Conservation (phyloP, 2,113 vertebrate species). For the Willisornis vidua region DNA sequence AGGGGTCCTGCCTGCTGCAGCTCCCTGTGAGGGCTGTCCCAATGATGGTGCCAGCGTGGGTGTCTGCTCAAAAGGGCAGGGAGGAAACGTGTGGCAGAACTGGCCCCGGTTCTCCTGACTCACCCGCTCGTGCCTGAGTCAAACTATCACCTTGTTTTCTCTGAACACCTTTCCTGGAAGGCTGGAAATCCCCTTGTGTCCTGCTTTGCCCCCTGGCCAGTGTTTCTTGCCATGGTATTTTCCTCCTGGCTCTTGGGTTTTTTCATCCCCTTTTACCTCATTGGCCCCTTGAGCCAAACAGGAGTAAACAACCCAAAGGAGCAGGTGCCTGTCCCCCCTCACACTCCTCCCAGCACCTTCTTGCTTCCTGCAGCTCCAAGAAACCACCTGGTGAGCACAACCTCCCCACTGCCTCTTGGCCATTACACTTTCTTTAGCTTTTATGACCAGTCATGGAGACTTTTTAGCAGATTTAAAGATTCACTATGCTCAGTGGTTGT, state of each 20-base stretch:
- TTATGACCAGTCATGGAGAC: not conserved
- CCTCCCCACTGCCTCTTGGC: not conserved
- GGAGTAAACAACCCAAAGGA: not conserved
- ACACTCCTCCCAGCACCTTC: not conserved
- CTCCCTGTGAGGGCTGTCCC: accelerated
- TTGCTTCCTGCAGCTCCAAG: not conserved
- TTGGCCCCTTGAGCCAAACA: not conserved
- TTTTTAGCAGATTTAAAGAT: not conserved
- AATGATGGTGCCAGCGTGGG: not conserved
- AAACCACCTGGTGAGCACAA: not conserved
- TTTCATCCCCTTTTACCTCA: not conserved
- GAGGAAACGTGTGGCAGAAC: not conserved
- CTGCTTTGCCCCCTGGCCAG: not conserved
- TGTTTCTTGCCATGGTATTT: not conserved
- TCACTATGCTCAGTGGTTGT: accelerated
- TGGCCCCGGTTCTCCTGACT: not conserved
- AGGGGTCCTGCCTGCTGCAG: not conserved
- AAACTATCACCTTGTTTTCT: not conserved
- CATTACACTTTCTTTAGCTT: not conserved
- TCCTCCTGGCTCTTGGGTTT: not conserved
- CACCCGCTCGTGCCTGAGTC: not conserved
- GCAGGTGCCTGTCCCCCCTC: not conserved
- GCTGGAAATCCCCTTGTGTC: not conserved
- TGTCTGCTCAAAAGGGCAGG: not conserved
- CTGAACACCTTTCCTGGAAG: slow-evolving; percentile 27